These are phyloP conservation scores for Cyphomyrus discorhynchus DNA, from an alignment of 2,113 vertebrate species.

Conservation along the genomic window DNA sequence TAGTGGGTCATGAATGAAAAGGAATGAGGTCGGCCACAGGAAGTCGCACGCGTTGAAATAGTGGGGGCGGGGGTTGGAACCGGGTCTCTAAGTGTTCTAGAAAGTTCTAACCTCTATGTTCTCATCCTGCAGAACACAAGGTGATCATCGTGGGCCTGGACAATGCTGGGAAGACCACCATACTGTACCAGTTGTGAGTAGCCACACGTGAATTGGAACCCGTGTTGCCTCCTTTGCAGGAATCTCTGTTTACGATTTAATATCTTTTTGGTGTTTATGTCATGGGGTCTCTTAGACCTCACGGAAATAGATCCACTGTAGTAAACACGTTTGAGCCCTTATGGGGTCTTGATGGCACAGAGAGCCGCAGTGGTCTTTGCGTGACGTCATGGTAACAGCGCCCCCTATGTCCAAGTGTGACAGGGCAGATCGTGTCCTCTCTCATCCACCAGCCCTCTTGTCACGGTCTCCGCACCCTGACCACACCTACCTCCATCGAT, in stretches of 20 bases:
- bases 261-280: neutral
- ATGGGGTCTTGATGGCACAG: neutral
- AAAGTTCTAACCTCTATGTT: neutral
- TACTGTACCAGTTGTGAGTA: slow-evolving; percentile 99
- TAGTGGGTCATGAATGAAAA: neutral
- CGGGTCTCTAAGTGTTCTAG: neutral
- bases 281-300: neutral
- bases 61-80: neutral
- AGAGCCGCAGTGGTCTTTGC: neutral
- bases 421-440: neutral
- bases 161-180: slow-evolving; percentile 98
- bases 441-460: neutral
- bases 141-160: slow-evolving; percentile 98
- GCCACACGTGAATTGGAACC: neutral
- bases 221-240: neutral
- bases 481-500: neutral
- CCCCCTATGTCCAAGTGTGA: neutral
- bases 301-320: neutral
- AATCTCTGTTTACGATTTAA: neutral
- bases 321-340: neutral
- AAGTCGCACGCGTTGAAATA: neutral
- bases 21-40: neutral
- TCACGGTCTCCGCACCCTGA: neutral
- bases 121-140: slow-evolving; percentile 84
- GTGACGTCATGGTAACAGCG: neutral